Evolutionary conservation across 2,797 vertebrate species (phyloP).

Genomic region (Falco berigora): DNA sequence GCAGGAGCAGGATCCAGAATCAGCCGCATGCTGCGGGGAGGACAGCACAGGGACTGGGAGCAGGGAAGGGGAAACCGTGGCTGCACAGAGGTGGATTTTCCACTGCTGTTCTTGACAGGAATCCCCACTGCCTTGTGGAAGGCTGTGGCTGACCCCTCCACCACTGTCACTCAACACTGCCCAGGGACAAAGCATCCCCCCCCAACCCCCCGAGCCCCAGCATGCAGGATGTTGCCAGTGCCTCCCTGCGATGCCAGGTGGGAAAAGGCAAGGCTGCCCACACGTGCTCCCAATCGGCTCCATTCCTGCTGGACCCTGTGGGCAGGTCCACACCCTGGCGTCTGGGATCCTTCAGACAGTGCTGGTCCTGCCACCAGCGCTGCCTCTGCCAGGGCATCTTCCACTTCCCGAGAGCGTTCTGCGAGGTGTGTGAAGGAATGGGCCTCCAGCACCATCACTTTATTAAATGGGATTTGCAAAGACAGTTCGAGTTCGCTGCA

Average conservation of each 20-base stretch:
- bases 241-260: neutral
- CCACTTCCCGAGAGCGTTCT: neutral
- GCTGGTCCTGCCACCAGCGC: neutral
- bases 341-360: rapidly evolving
- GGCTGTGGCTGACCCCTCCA: neutral
- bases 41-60: neutral
- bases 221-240: rapidly evolving
- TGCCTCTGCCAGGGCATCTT: neutral
- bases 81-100: neutral
- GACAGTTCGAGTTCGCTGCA: too few species aligned
- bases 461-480: neutral
- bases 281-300: rapidly evolving
- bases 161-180: neutral
- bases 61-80: neutral
- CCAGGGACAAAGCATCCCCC: too few species aligned
- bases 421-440: rapidly evolving
- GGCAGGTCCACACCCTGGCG: neutral
- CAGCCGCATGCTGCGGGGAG: rapidly evolving
- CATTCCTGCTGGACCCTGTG: neutral
- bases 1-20: neutral
- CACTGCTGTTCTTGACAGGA: neutral
- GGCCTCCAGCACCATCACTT: neutral
- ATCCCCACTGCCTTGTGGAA: too few species aligned
- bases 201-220: neutral
- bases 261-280: neutral